These are phyloP conservation scores for Cladopsammia gracilis DNA, from an alignment of 64 coral and sea anemone genomes.

Conservation along the genomic window DNA sequence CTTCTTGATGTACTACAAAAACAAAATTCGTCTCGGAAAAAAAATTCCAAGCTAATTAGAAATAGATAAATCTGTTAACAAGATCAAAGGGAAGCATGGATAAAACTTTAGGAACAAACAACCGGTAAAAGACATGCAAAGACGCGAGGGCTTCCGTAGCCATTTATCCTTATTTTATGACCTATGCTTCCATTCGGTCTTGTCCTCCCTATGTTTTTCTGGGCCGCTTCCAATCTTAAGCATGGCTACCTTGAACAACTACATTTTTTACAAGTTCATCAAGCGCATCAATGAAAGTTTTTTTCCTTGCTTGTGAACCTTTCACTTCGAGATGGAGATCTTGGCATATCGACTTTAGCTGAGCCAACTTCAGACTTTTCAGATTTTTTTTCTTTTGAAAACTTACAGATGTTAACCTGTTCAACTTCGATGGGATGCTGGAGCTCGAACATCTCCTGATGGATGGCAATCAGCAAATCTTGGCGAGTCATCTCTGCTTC, in stretches of 20 bases:
- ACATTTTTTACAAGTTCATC: constrained; percentile 18
- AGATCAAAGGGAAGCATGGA: no score
- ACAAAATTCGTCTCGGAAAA: no score
- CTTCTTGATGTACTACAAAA: no score
- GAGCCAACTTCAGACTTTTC: constrained; percentile 48
- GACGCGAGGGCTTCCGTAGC: no score
- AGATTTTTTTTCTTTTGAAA: constrained; percentile 64
- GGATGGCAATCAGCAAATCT: constrained; percentile 20
- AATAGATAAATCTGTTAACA: no score
- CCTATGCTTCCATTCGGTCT: no score
- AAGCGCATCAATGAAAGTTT: constrained; percentile 45
- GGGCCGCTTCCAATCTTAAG: no score
- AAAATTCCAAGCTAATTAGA: no score
- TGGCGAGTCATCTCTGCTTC: constrained; percentile 53
- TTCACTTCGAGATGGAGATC: background rate
- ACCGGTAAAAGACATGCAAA: no score
- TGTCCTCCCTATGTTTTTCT: no score
- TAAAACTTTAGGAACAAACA: no score
- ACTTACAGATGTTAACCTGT: constrained; percentile 41
- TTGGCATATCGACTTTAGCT: constrained; percentile 63
- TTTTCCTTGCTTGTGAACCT: constrained; percentile 61
- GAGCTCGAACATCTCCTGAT: background rate
- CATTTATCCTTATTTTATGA: no score
- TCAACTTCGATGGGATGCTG: constrained; percentile 55
- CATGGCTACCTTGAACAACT: background rate